Conservation (phyloP, 2,113 vertebrate genomes). For the Ameiurus melas region DNA sequence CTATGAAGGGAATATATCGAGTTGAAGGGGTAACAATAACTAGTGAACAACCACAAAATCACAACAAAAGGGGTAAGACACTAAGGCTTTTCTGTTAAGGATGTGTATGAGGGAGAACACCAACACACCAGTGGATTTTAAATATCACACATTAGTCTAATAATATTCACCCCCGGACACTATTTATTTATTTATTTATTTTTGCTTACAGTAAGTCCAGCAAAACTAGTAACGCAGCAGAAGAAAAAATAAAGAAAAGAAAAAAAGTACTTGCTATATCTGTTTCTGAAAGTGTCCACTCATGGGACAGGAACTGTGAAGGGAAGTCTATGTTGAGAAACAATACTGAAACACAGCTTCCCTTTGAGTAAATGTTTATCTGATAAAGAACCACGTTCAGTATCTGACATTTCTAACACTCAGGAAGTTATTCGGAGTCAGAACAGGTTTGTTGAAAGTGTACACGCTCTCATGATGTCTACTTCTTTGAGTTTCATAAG, state of each 20-base stretch:
- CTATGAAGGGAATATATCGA: background rate
- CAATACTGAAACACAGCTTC: background rate
- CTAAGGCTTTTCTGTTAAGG: background rate
- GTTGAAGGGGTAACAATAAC: background rate
- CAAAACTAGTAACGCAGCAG: background rate
- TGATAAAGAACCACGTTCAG: background rate
- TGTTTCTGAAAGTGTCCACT: background rate
- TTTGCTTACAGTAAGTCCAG: background rate
- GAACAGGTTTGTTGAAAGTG: slow-evolving; percentile 16
- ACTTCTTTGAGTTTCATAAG: slow-evolving; percentile 34
- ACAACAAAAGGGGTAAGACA: background rate
- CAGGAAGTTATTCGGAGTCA: background rate
- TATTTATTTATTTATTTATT: too few species aligned
- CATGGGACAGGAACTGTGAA: background rate
- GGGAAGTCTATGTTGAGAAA: background rate
- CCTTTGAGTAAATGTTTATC: background rate
- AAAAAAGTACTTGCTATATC: background rate
- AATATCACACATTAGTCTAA: background rate
- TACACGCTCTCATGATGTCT: background rate
- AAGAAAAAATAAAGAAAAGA: background rate
- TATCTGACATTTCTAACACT: background rate
- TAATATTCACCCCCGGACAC: background rate
- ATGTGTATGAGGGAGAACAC: background rate
- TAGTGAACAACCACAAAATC: background rate
- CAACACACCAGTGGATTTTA: background rate